Evolutionary conservation across 1,140 invertebrate species (phyloP), one percentile per base, ranked within the genome.

Genomic region (Cherax destructor): DNA sequence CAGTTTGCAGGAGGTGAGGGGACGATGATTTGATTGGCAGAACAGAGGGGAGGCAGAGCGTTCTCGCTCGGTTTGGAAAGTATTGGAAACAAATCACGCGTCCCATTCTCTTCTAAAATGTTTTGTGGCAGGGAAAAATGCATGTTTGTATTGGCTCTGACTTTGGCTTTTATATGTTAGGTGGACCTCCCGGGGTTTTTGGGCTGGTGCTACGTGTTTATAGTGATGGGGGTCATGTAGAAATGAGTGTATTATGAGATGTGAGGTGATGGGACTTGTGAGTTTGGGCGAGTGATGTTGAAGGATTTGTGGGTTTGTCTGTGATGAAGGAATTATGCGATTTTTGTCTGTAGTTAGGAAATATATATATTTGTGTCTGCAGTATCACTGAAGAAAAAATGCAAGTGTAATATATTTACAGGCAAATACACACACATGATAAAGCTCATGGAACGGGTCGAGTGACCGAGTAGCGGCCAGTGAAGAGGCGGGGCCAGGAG

Each of bases 1-100:
- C 89, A 91, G 89, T 86, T 84, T 85, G 81, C 83, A 79, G 83
- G 83, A 91, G 89, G 89, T 49, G 89, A 91, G 89, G 88, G 89
- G 89, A 91, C 83, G 80, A 24, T 91, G 89, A 91, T 91, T 91
- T 91, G 89, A 91, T 91, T 91, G 89, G 89, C 89, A 89, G 79
- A 89, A n/a, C 30, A 47, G 52, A 79, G 65, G 79, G 52, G 87
- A 56, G 52, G 9, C 30, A 3, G 56, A 21, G 10, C 87, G 52
- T 61, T 24, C 81, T 79, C 76, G n/a, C 65, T 65, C 49, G 61
- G 50, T 65, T 59, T 52, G 59, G 41, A 84, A 91, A 91, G 89
- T 91, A 91, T 91, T 91, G 89, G 89, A 84, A 91, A 91, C 89
- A 91, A 91, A 91, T 91, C 89, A 91, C 79, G 83, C 72, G 41